These are phyloP conservation scores for Phanerotoma sp. DNA, from an alignment of 2,888 invertebrate genomes.

Conservation along the genomic window DNA sequence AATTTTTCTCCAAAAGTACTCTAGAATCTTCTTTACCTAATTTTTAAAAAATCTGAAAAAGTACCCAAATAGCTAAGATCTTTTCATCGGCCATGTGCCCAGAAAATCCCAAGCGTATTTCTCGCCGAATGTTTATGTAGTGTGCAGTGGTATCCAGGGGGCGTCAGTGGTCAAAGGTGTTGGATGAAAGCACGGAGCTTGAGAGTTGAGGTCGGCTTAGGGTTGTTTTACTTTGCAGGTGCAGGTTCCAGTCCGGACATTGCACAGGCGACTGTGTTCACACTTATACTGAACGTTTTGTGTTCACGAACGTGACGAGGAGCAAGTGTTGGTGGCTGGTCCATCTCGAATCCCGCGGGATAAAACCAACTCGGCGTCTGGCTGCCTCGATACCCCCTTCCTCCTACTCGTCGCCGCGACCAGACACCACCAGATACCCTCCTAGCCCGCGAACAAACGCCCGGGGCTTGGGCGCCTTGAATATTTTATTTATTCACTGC, in stretches of 20 bases:
- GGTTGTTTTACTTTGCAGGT: slow-evolving; percentile 46
- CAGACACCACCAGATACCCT: slow-evolving; percentile 33
- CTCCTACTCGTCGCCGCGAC: slow-evolving; percentile 26
- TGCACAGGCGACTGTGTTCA: not conserved
- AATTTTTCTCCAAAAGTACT: too few species aligned
- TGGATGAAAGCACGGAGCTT: not conserved
- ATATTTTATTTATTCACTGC: slow-evolving; percentile 51
- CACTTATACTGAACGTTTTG: too few species aligned
- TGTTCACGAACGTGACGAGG: slow-evolving; percentile 3
- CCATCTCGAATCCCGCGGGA: slow-evolving; percentile 45
- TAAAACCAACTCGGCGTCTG: slow-evolving; percentile 43
- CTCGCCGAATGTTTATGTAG: too few species aligned
- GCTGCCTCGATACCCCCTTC: slow-evolving; percentile 5
- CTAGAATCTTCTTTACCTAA: too few species aligned
- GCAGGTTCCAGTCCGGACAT: slow-evolving; percentile 35
- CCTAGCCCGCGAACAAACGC: slow-evolving; percentile 44
- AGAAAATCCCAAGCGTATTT: too few species aligned
- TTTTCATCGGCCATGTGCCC: too few species aligned
- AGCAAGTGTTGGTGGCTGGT: slow-evolving; percentile 24
- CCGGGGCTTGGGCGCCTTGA: slow-evolving; percentile 42
- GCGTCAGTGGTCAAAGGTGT: slow-evolving; percentile 2
- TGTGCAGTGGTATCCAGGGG: too few species aligned
- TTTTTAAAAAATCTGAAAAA: too few species aligned
- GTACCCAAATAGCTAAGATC: too few species aligned
- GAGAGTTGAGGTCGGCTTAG: slow-evolving; percentile 39